Conservation (phyloP, 2,797 vertebrate genomes). For the Acipenser ruthenus region DNA sequence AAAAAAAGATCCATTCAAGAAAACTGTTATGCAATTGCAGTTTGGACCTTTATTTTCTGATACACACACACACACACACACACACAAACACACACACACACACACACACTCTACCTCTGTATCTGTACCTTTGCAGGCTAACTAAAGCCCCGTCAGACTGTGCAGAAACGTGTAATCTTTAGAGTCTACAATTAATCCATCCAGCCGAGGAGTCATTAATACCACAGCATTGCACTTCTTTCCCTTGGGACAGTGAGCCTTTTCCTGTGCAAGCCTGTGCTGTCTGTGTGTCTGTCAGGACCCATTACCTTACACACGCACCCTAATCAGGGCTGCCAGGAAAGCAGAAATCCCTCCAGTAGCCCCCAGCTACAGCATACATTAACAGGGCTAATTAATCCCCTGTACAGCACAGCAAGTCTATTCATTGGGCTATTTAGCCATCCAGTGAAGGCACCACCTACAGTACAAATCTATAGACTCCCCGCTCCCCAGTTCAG, state of each 20-base stretch:
- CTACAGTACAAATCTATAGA: too few relatives aligned
- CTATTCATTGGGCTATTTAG: not conserved
- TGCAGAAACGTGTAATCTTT: slow-evolving; percentile 30
- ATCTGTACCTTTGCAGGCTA: slow-evolving; percentile 44
- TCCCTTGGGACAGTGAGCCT: slow-evolving; percentile 34
- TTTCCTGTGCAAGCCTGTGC: slow-evolving; percentile 17
- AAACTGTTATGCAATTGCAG: too few relatives aligned
- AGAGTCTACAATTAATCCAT: slow-evolving; percentile 34
- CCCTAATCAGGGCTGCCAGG: not conserved
- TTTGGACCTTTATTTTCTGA: too few relatives aligned
- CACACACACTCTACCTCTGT: slow-evolving; percentile 35
- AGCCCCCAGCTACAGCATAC: not conserved
- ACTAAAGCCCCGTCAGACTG: slow-evolving; percentile 34
- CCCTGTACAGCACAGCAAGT: not conserved
- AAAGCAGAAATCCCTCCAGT: not conserved
- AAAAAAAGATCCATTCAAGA: too few relatives aligned
- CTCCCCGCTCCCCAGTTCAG: too few relatives aligned
- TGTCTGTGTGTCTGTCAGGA: slow-evolving; percentile 8
- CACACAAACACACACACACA: slow-evolving; percentile 15
- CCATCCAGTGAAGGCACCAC: too few relatives aligned
- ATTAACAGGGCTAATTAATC: slow-evolving; percentile 5
- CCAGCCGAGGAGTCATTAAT: slow-evolving; percentile 33
- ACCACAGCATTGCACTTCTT: slow-evolving; percentile 40
- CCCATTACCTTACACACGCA: not conserved
- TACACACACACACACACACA: not conserved